A percentile compares a stretch with the other conserved stretches of the same genome.
These are phyloP conservation scores for Drosophila maculinotata DNA, from an alignment of 2,888 invertebrate genomes.

Conservation along the genomic window DNA sequence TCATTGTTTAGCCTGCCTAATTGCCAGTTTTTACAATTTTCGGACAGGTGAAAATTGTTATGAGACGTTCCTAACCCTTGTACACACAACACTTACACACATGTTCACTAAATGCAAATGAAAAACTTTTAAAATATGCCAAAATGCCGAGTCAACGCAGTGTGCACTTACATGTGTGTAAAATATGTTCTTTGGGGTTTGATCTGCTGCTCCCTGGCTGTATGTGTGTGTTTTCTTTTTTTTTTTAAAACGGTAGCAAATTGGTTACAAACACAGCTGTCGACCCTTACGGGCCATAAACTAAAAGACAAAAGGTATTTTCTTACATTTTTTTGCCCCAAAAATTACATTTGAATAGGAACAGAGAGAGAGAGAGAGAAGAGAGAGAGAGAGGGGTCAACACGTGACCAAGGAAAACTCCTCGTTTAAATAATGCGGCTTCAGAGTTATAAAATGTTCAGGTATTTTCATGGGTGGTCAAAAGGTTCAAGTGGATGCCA, in stretches of 20 bases:
- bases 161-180: slow-evolving; percentile 69
- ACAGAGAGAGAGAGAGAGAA: slow-evolving; percentile 18
- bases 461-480: slow-evolving; percentile 60
- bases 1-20: slow-evolving; percentile 69
- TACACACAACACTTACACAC: slow-evolving; percentile 14
- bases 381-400: slow-evolving; percentile 7
- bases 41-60: slow-evolving; percentile 70
- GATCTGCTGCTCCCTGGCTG: slow-evolving; percentile 20
- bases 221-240: slow-evolving; percentile 28
- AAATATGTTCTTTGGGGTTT: slow-evolving; percentile 56
- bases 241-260: slow-evolving; percentile 65
- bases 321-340: slow-evolving; percentile 26
- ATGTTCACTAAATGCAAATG: slow-evolving; percentile 70
- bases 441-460: slow-evolving; percentile 50
- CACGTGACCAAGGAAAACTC: slow-evolving; percentile 44
- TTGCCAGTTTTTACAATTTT: slow-evolving; percentile 48
- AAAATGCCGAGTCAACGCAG: slow-evolving; percentile 37
- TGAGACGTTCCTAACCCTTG: slow-evolving; percentile 41
- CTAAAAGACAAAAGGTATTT: slow-evolving; percentile 76
- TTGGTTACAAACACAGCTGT: slow-evolving; percentile 81
- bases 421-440: slow-evolving; percentile 41
- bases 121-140: slow-evolving; percentile 76
- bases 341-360: slow-evolving; percentile 61
- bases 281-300: slow-evolving; percentile 77
- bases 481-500: slow-evolving; percentile 66